Evolutionary conservation across 1,140 invertebrate genomes (phyloP).

Genomic region (Neotoxoptera formosana): DNA sequence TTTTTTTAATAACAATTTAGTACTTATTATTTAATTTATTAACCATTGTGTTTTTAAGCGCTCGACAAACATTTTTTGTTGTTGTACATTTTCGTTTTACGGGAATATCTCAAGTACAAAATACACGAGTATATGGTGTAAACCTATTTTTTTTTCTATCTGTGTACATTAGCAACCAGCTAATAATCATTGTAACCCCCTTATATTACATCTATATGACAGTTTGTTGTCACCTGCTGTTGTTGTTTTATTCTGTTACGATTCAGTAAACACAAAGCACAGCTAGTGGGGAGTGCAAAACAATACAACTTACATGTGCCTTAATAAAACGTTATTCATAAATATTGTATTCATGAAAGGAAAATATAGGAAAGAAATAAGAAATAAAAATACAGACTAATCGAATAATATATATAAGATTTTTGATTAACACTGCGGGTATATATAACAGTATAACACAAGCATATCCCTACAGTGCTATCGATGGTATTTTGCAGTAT

Average conservation of each 20-base stretch:
- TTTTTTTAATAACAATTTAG: neutral
- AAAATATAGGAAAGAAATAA: neutral
- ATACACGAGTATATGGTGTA: neutral
- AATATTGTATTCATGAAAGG: neutral
- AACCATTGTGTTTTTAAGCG: neutral
- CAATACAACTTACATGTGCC: slow-evolving; percentile 10
- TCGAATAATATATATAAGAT: neutral
- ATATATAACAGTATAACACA: too few relatives aligned
- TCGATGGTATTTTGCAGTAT: neutral
- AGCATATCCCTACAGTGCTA: neutral
- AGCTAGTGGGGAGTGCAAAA: slow-evolving; percentile 2
- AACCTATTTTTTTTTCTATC: neutral
- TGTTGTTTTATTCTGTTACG: slow-evolving; percentile 20
- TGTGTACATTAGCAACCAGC: slow-evolving; percentile 50
- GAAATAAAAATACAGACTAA: neutral
- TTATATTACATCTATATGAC: neutral
- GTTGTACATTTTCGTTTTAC: neutral
- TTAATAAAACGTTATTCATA: neutral
- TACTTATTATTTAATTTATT: neutral
- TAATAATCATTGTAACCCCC: neutral
- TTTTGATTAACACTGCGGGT: neutral
- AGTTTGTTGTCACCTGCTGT: slow-evolving; percentile 23
- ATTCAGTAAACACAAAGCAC: neutral
- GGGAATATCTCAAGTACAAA: neutral
- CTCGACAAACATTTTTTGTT: neutral